A percentile compares a stretch with the other conserved stretches of the same genome.
These are phyloP conservation scores for Saxidomus purpurata DNA, from an alignment of 1,140 invertebrate species.

Conservation along the genomic window DNA sequence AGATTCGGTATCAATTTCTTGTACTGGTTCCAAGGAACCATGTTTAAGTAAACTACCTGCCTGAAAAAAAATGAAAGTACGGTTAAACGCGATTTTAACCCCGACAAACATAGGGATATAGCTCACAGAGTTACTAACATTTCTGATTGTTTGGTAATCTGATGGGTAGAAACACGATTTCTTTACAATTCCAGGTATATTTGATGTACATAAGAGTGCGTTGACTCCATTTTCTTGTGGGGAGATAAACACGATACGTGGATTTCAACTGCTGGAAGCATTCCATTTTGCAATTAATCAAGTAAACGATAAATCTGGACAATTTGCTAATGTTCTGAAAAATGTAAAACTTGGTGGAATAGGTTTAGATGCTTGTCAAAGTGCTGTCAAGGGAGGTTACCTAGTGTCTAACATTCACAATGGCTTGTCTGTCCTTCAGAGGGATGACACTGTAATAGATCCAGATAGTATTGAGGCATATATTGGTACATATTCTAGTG, in stretches of 20 bases:
- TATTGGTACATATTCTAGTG: conserved; percentile 81
- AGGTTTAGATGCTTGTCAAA: conserved; percentile 82
- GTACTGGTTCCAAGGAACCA: no score
- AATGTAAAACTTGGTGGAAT: conserved; percentile 81
- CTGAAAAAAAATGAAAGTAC: no score
- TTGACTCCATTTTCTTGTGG: conserved; percentile 81
- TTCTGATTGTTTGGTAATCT: no score
- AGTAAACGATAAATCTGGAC: conserved; percentile 81
- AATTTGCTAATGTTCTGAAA: conserved; percentile 77
- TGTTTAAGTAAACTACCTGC: no score
- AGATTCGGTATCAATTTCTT: no score
- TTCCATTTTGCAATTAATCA: conserved; percentile 82
- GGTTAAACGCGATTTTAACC: no score
- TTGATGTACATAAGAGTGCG: conserved; percentile 81
- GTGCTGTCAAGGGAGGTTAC: conserved; percentile 78
- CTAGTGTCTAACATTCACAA: conserved; percentile 82
- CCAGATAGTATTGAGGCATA: conserved; percentile 80
- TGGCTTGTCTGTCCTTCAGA: conserved; percentile 72
- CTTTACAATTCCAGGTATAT: conserved; percentile 79
- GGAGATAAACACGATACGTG: conserved; percentile 79
- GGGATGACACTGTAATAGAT: conserved; percentile 71
- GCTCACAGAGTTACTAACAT: no score
- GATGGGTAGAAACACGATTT: no score
- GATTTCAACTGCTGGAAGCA: conserved; percentile 84
- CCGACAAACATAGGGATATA: no score